Evolutionary conservation across 2,797 vertebrate genomes (phyloP).

Genomic region (Cossypha caffra): DNA sequence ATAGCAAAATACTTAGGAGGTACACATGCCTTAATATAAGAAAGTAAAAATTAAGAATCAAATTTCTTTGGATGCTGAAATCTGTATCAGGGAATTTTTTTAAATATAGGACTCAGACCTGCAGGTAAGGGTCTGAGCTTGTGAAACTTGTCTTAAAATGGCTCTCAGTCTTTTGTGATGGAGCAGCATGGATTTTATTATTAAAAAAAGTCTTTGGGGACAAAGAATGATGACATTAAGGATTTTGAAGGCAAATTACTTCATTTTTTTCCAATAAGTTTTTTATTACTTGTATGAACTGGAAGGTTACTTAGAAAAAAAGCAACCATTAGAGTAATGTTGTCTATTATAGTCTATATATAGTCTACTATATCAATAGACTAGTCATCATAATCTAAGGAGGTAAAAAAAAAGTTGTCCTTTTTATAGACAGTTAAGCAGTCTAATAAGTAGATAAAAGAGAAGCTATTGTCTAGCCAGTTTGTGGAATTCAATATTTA

Average conservation of each 20-base stretch:
- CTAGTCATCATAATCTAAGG: not conserved
- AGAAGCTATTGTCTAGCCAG: not conserved
- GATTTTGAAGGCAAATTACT: not conserved
- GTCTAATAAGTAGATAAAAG: not conserved
- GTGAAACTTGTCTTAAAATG: not conserved
- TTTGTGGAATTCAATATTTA: not conserved
- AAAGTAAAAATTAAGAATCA: not conserved
- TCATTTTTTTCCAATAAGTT: not conserved
- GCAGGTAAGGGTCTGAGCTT: not conserved
- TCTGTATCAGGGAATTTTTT: not conserved
- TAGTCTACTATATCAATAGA: not conserved
- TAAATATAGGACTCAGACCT: not conserved
- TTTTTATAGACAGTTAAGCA: not conserved
- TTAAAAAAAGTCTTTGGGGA: not conserved
- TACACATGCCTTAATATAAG: not conserved
- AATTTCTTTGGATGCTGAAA: not conserved
- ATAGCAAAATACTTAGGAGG: not conserved
- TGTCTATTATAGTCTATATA: not conserved
- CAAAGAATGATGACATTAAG: fast-evolving
- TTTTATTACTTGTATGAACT: not conserved
- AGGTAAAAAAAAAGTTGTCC: not conserved
- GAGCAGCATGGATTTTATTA: not conserved
- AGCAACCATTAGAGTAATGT: not conserved
- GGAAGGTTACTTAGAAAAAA: not conserved
- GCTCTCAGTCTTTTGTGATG: not conserved